Base-by-base conservation (phyloP, 2,113 vertebrate species). In the Zosterops borbonicus region DNA sequence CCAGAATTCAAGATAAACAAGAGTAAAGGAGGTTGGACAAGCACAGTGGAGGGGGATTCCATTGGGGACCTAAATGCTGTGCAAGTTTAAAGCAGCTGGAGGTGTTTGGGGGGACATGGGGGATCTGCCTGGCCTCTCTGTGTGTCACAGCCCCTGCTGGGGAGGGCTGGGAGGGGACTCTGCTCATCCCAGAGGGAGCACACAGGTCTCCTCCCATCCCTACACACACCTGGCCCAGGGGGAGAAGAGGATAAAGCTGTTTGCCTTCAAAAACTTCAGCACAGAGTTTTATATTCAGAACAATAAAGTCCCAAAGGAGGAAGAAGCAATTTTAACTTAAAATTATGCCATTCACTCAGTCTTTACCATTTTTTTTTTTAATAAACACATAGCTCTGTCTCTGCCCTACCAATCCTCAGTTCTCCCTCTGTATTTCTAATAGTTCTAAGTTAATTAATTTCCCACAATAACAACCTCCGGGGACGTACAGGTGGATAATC, bases 361-460 rank as follows among this genome's bases (percentile, higher is more conserved):
- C 90, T 81, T 94, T 53, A 71, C n/a, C 64, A 10, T 55, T 78
- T 65, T 12, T 39, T 39, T 39, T 39, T 55, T 96, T 62, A 55
- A 90, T 79, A 91, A 96, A 85, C 56, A 28, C 62, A 56, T 71
- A 73, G 77, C 94, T 97, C 83, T 79, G 60, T 73, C 52, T 92
- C 77, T 85, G 91, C 78, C 62, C 74, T 86, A 76, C 33, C 81
- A 87, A 95, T 95, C 89, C 92, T 85, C 96, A 52, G 53, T 39
- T 90, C 95, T 92, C 86, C 96, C 83, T 83, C 90, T 96, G 1
- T 88, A 74, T 96, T 92, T 87, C 87, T 96, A 95, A 97, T 89
- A 83, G 87, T 89, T 92, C 95, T 89, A 50, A 96, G 96, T 93
- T 97, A 98, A 98, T 98, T 98, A 97, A 97, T 98, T 97, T 93